Base-by-base conservation (phyloP, 2,888 invertebrate genomes). In the Diplazon laetatorius region DNA sequence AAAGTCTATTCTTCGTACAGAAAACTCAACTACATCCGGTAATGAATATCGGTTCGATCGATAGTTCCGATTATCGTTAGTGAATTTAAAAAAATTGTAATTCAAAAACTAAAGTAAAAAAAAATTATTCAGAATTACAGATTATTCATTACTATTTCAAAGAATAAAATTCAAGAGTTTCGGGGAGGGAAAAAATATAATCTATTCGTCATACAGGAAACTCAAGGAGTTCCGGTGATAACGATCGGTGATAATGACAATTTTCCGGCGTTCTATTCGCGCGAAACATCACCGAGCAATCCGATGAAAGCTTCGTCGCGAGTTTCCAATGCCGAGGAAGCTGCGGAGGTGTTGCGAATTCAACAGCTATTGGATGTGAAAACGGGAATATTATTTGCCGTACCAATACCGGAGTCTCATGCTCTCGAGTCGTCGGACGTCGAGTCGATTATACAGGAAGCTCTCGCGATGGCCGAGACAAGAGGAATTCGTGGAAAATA, bases 211-310 rank as follows among this genome's bases (percentile, higher is more conserved):
- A n/a, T 57, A 48, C 85, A 97, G 97, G 99, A 99, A 93, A 99
- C 98, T 0, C 95, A 97, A 90, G 98, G 99, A 0, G 98, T 99
- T 0, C 96, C 96, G 85, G 98, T 99, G 0, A 95, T 95, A 39
- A 94, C 96, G 0, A 95, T 94, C 82, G 95, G 96, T 0, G 91
- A 92, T n/a, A 91, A 93, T 0, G 91, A 91, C 0, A 91, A 91
- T 25, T 99, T 99, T 91, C 99, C 99, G 0, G 97, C 98, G 46
- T 99, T 99, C 92, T 99, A 98, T 91, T 95, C 96, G 0, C 91
- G 93, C 3, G 92, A 93, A 73, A 98, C 98, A 82, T 96, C 95
- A 0, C 93, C 92, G 81, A 90, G 91, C 83, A 35, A 71, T 42
- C 78, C 78, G 14, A 71, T 87, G 60, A 92, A 91, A 71, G 94